These are phyloP conservation scores for Calameuta idolon DNA, from an alignment of 2,888 invertebrate genomes.

Conservation along the genomic window DNA sequence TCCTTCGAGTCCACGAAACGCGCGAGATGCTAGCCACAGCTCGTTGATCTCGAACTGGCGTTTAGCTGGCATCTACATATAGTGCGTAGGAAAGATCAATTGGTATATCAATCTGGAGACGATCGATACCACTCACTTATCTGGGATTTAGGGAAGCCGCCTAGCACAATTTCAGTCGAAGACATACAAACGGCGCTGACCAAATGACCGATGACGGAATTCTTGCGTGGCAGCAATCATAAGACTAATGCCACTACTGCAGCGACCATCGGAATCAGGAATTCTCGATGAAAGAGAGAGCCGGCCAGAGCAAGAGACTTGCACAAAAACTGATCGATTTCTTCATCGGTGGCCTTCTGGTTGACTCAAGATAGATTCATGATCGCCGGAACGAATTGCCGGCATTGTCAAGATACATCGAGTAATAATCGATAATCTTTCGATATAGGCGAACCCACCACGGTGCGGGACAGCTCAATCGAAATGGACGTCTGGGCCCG, in stretches of 20 bases:
- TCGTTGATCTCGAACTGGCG: too few species aligned
- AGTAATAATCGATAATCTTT: conserved; percentile 34
- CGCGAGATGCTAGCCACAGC: too few species aligned
- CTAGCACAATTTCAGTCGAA: too few species aligned
- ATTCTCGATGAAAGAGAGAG: too few species aligned
- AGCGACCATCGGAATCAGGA: too few species aligned
- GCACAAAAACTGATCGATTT: conserved; percentile 5
- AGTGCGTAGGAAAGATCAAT: too few species aligned
- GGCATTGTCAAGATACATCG: conserved; percentile 37
- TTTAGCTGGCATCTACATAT: too few species aligned
- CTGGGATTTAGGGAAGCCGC: conserved; percentile 7
- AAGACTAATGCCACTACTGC: too few species aligned
- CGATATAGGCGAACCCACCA: background rate
- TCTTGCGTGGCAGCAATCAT: too few species aligned
- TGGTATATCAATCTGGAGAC: background rate
- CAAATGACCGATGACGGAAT: background rate
- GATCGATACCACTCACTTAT: conserved; percentile 12
- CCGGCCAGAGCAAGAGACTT: too few species aligned
- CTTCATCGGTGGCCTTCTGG: background rate
- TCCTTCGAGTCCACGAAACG: too few species aligned
- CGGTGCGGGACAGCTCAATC: conserved; percentile 23
- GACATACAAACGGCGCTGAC: background rate
- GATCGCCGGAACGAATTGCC: conserved; percentile 43
- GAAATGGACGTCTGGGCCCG: conserved; percentile 1
- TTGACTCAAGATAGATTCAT: conserved; percentile 23